Conservation (phyloP, 2,888 invertebrate genomes). For the Hoplodrina blanda region DNA sequence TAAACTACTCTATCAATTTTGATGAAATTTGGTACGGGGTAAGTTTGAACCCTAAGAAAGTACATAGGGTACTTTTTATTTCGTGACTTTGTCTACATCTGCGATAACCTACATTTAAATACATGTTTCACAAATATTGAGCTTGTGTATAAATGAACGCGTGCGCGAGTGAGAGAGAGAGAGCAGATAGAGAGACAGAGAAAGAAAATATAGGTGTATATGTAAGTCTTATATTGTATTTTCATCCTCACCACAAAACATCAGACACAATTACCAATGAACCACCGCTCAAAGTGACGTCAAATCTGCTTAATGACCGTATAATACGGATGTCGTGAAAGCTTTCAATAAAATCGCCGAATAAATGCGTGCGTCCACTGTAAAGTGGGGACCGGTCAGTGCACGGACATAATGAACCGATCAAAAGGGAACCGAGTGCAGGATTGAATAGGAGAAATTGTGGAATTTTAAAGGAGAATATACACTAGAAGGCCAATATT, state of each 20-base stretch:
- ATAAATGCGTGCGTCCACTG: conserved; percentile 25
- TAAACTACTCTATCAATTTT: too few relatives aligned
- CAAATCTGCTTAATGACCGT: conserved; percentile 29
- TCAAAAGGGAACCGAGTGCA: conserved; percentile 36
- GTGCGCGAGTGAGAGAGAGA: too few relatives aligned
- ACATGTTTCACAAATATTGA: too few relatives aligned
- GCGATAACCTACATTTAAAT: too few relatives aligned
- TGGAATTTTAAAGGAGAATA: conserved; percentile 14
- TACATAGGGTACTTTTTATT: too few relatives aligned
- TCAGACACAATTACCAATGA: conserved; percentile 18
- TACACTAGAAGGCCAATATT: too few relatives aligned
- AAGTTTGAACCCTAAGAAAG: too few relatives aligned
- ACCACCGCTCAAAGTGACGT: neutral
- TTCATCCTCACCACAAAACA: neutral
- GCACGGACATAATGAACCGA: conserved; percentile 33
- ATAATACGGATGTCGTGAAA: conserved; percentile 26
- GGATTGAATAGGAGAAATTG: conserved; percentile 22
- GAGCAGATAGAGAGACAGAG: too few relatives aligned
- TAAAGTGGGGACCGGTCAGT: conserved; percentile 31
- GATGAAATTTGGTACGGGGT: too few relatives aligned
- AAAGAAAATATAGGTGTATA: neutral
- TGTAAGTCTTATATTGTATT: neutral
- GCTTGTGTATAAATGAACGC: too few relatives aligned
- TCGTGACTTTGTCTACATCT: too few relatives aligned
- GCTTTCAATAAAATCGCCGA: conserved; percentile 38